Conservation (phyloP, 2,113 vertebrate genomes). For the Apodemus speciosus region DNA sequence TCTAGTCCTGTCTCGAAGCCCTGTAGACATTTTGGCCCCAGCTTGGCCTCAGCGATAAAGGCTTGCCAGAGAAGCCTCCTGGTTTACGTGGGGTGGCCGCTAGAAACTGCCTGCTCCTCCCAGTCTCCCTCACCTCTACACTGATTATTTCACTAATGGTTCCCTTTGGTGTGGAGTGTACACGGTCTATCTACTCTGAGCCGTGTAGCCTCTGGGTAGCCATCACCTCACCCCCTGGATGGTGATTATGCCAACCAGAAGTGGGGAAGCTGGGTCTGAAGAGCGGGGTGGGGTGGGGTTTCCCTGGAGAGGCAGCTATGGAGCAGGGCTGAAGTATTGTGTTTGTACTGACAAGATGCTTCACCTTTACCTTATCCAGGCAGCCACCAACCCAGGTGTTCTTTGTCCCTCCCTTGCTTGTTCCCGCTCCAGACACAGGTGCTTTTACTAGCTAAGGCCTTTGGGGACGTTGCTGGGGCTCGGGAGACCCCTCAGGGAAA, state of each 20-base stretch:
- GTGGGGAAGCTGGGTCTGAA: background rate
- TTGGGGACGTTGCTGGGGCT: slow-evolving; percentile 47
- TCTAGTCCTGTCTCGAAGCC: background rate
- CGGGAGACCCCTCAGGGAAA: slow-evolving; percentile 59
- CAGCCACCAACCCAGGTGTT: background rate
- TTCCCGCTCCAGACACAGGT: background rate
- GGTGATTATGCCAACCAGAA: background rate
- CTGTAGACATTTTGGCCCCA: background rate
- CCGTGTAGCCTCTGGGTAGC: background rate
- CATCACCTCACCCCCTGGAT: background rate
- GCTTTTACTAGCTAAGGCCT: slow-evolving; percentile 1
- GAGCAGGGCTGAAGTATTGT: background rate
- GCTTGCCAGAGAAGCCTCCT: background rate
- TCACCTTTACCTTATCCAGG: background rate
- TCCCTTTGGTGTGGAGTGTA: background rate
- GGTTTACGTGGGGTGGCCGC: background rate
- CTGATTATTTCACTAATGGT: fast-evolving
- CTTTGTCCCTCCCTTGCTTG: background rate
- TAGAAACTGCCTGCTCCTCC: background rate
- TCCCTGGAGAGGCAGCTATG: background rate
- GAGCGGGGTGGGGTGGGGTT: background rate
- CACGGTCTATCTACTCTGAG: fast-evolving
- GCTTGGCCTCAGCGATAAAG: background rate
- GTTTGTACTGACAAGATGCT: slow-evolving; percentile 41
- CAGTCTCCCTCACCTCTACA: fast-evolving